phyloP scores from a whole-genome alignment of 35 echinoderm and acorn worm species.

The Hemicentrotus pulcherrimus region DNA sequence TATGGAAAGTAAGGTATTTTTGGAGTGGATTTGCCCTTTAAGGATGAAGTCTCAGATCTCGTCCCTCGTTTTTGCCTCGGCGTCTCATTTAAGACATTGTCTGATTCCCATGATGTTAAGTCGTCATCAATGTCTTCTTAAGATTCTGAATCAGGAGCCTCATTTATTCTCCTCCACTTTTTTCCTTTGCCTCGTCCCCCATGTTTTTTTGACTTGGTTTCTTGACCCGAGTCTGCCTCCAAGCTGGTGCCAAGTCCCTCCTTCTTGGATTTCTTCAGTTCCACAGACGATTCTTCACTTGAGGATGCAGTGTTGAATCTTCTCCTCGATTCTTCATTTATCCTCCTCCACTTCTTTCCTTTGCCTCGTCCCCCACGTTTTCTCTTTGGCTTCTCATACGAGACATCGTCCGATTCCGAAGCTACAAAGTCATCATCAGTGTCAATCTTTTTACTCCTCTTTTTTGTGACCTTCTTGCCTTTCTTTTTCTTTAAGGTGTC shows the following conservation, averaged over 20 bases:
- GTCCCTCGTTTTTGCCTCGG: no score
- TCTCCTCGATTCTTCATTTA: constrained; percentile 26
- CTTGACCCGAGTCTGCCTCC: constrained; percentile 23
- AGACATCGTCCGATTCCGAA: constrained; percentile 35
- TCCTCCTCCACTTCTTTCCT: constrained; percentile 70
- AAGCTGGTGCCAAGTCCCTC: constrained; percentile 21
- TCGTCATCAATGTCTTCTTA: background rate
- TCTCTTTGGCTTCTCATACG: constrained; percentile 46
- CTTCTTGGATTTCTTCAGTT: constrained; percentile 55
- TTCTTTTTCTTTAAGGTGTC: background rate
- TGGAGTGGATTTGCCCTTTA: no score
- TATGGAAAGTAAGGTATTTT: no score
- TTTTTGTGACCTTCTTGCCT: background rate
- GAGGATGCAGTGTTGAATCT: constrained; percentile 54
- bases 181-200: constrained; percentile 56
- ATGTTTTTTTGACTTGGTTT: background rate
- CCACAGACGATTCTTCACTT: constrained; percentile 44
- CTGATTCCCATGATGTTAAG: no score
- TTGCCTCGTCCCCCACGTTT: constrained; percentile 52
- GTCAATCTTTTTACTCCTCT: background rate
- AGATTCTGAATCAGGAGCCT: constrained; percentile 38
- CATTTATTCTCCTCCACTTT: constrained; percentile 70
- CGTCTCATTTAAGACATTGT: no score
- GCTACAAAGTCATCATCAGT: constrained; percentile 26
- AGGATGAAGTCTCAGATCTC: no score